phyloP scores from a whole-genome alignment of 2,113 vertebrate genomes.

The Parotia lawesii region DNA sequence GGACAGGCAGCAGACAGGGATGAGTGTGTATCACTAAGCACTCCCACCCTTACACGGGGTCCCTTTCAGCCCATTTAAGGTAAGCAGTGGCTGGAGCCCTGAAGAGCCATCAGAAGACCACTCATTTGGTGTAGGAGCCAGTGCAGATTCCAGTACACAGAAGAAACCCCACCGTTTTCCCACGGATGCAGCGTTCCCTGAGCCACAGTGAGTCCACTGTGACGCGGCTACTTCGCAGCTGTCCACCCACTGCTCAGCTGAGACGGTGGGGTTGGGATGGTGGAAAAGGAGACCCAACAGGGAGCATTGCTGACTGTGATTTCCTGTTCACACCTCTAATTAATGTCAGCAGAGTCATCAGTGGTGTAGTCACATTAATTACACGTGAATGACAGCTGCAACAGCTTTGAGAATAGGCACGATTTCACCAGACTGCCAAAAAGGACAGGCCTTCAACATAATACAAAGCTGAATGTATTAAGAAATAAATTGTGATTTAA shows the following conservation, averaged over 20 bases:
- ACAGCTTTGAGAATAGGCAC: not conserved
- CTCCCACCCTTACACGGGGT: accelerated
- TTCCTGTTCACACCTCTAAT: constrained; percentile 33
- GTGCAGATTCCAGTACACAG: not conserved
- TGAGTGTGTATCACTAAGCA: not conserved
- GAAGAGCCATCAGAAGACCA: not conserved
- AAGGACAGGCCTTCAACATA: not conserved
- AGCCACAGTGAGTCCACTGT: not conserved
- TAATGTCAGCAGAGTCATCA: not conserved
- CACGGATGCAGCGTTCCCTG: accelerated
- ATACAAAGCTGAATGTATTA: not conserved
- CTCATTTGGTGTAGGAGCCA: not conserved
- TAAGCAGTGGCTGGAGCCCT: not conserved
- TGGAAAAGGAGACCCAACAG: not conserved
- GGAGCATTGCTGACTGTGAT: not conserved
- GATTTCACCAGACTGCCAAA: not conserved
- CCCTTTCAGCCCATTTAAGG: not conserved
- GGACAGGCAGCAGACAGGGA: not conserved
- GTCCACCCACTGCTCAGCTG: not conserved
- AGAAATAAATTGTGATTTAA: not conserved
- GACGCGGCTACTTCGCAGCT: not conserved
- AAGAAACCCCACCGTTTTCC: not conserved
- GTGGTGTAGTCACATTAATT: not conserved
- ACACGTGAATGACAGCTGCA: not conserved
- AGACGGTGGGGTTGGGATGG: not conserved